phyloP scores from a whole-genome alignment of 2,797 vertebrate species.

The Pteronotus mesoamericanus region DNA sequence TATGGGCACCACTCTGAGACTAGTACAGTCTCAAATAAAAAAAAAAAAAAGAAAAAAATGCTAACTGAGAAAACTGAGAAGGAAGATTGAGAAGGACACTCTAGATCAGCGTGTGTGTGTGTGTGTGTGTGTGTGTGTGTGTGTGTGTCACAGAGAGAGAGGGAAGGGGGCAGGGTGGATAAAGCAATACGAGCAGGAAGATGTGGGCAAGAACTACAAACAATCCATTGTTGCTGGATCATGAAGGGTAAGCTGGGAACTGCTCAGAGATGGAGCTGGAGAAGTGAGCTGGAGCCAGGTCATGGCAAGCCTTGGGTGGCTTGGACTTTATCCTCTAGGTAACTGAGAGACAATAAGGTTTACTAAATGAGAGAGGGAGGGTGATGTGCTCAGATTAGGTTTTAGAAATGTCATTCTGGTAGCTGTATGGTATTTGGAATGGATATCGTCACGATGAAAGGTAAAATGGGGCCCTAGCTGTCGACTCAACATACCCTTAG shows the following conservation, averaged over 20 bases:
- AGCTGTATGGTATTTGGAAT: neutral
- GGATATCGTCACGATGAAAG: neutral
- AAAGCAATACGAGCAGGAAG: neutral
- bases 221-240: neutral
- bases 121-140: neutral
- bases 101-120: neutral
- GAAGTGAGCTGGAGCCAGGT: neutral
- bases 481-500: neutral
- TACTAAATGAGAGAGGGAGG: neutral
- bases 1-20: neutral
- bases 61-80: neutral
- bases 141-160: neutral
- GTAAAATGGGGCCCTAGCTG: neutral
- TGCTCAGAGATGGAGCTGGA: neutral
- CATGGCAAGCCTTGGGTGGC: neutral
- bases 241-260: neutral
- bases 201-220: neutral
- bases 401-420: neutral
- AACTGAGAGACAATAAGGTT: neutral
- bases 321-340: neutral
- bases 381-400: neutral
- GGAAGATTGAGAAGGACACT: neutral
- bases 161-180: neutral
- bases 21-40: neutral
- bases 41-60: neutral